phyloP scores from a whole-genome alignment of 2,888 invertebrate genomes.

The Amaurobius ferox region DNA sequence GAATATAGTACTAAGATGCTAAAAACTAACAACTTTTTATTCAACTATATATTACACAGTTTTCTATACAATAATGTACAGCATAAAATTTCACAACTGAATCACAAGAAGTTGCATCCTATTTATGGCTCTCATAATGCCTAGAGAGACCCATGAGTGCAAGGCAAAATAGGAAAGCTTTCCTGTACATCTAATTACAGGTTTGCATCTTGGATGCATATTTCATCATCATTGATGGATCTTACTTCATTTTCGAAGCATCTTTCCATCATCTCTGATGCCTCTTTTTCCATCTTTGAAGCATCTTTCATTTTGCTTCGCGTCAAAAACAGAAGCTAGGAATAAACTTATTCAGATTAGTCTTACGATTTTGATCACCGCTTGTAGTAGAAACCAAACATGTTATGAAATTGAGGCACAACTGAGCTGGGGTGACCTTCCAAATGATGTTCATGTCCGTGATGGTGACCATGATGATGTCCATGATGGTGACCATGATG shows the following conservation, averaged over 20 bases:
- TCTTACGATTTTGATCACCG: not conserved
- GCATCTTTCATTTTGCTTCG: too few relatives aligned
- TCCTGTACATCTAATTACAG: too few relatives aligned
- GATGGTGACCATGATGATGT: conserved; percentile 16
- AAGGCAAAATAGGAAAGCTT: too few relatives aligned
- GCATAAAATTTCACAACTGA: too few relatives aligned
- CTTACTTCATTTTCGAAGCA: too few relatives aligned
- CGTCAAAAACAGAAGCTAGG: too few relatives aligned
- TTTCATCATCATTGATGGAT: too few relatives aligned
- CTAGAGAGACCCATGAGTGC: too few relatives aligned
- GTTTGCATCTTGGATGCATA: too few relatives aligned
- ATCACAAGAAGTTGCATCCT: not conserved
- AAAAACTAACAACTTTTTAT: not conserved
- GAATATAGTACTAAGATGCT: not conserved
- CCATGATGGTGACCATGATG: conserved; percentile 27
- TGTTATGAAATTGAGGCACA: conserved; percentile 43
- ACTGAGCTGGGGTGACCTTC: conserved; percentile 21
- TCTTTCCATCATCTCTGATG: too few relatives aligned
- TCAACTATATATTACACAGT: not conserved
- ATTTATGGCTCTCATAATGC: too few relatives aligned
- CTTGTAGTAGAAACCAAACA: conserved; percentile 53
- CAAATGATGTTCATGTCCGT: conserved; percentile 23
- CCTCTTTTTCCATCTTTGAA: too few relatives aligned
- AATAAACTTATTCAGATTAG: not conserved
- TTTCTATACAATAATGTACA: not conserved